Evolutionary conservation across 2,888 invertebrate genomes (phyloP), one percentile per base, ranked within the genome.

Genomic region (Sabellastarte sp.): DNA sequence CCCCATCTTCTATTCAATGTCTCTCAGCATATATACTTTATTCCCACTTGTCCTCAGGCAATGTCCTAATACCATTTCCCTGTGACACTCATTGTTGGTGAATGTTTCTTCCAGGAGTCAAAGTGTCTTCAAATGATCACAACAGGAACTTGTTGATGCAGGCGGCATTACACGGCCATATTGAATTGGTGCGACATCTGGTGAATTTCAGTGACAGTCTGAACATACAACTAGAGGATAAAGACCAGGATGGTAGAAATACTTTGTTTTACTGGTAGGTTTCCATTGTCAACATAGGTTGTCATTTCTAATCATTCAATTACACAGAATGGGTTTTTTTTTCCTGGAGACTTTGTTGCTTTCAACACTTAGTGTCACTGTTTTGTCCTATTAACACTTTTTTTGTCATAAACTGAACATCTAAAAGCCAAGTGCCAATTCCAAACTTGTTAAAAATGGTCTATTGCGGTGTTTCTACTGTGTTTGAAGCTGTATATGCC

Each of bases 231-330:
- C 26, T 73, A 20, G 61, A 65, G 24, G 65, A 65, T 50, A 60
- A 57, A n/a, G 73, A 72, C 66, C 59, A 61, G 24, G 62, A 63
- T 24, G 66, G 68, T 4, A 53, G 69, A 33, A 73, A 72, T 58
- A 68, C 63, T 20, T 59, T 73, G 30, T 71, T 72, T 58, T 73
- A 70, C 61, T 67, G 71, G 73, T 73, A 28, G 58, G 63, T n/a
- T n/a, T n/a, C n/a, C n/a, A n/a, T n/a, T n/a, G n/a, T n/a, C n/a
- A n/a, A n/a, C n/a, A n/a, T n/a, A n/a, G n/a, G n/a, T n/a, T n/a
- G n/a, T n/a, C n/a, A n/a, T n/a, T n/a, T n/a, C n/a, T n/a, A n/a
- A n/a, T n/a, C n/a, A n/a, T n/a, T n/a, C n/a, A n/a, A n/a, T n/a
- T n/a, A n/a, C n/a, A n/a, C n/a, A n/a, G n/a, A n/a, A n/a, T n/a